A percentile compares a stretch with the other conserved stretches of the same genome.
Evolutionary conservation across 2,888 invertebrate genomes (phyloP).

Genomic region (Oligia fasciuncula): DNA sequence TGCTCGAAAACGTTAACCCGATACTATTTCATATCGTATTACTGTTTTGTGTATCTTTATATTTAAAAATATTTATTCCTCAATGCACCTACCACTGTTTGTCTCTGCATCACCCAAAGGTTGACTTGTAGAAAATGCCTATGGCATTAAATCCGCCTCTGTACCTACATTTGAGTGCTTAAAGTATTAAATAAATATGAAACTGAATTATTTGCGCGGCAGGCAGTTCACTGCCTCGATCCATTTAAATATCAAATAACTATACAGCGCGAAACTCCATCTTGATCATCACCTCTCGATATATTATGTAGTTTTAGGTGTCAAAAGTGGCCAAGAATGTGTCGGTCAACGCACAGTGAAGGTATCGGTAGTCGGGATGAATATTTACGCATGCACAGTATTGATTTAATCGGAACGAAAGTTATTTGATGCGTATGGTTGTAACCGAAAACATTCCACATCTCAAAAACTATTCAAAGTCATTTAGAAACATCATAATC

Average conservation of each 20-base stretch:
- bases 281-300: neutral
- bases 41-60: too few relatives aligned
- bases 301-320: neutral
- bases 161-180: too few relatives aligned
- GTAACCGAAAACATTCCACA: neutral
- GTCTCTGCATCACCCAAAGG: too few relatives aligned
- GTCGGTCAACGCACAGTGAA: too few relatives aligned
- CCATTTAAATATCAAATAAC: neutral
- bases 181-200: too few relatives aligned
- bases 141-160: too few relatives aligned
- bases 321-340: neutral
- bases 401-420: neutral
- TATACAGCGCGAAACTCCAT: neutral
- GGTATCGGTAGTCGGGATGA: neutral
- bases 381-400: neutral
- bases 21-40: neutral
- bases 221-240: neutral
- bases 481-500: neutral
- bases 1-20: neutral
- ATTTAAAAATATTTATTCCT: too few relatives aligned
- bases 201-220: neutral
- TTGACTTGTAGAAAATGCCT: too few relatives aligned
- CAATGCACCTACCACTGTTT: too few relatives aligned
- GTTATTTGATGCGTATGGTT: neutral
- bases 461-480: neutral